Evolutionary conservation across 37 sponge, comb jelly and placozoan genomes (phyloP).

Genomic region (Geodia barretti): DNA sequence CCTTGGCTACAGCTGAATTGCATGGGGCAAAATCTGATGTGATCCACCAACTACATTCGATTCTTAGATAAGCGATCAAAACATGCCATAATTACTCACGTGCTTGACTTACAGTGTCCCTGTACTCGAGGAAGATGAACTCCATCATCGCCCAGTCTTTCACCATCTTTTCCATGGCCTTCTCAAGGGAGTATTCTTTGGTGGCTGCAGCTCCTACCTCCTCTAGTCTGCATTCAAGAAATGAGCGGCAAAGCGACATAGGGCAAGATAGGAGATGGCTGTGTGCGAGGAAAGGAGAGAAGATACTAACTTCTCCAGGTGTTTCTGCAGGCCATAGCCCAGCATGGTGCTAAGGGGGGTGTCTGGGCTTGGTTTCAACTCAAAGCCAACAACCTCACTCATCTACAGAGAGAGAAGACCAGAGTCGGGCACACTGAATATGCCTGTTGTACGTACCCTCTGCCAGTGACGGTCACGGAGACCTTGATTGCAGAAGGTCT

Average conservation of each 20-base stretch:
- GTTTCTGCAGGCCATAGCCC: slow-evolving; percentile 81
- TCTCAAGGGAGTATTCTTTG: slow-evolving; percentile 97
- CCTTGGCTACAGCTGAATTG: too few relatives aligned
- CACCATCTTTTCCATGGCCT: slow-evolving; percentile 96
- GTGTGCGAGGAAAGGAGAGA: not conserved
- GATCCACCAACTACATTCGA: too few relatives aligned
- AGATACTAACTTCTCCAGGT: slow-evolving; percentile 75
- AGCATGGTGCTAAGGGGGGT: slow-evolving; percentile 88
- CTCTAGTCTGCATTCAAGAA: slow-evolving; percentile 67
- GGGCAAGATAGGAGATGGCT: not conserved
- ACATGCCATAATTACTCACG: not conserved
- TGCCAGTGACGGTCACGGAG: slow-evolving; percentile 95
- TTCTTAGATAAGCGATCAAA: too few relatives aligned
- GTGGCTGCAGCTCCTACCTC: slow-evolving; percentile 92
- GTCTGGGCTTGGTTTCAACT: slow-evolving; percentile 86
- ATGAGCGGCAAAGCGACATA: not conserved
- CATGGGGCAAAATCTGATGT: too few relatives aligned
- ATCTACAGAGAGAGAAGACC: slow-evolving; percentile 38
- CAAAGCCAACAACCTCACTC: slow-evolving; percentile 91
- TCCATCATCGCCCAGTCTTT: slow-evolving; percentile 86
- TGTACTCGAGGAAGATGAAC: slow-evolving; percentile 86
- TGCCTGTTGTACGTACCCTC: slow-evolving; percentile 29
- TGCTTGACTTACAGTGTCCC: slow-evolving; percentile 79
- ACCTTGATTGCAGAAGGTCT: slow-evolving; percentile 92
- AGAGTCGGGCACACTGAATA: not conserved